These are phyloP conservation scores for Sminthopsis crassicaudata DNA, from an alignment of 2,113 vertebrate species.

Conservation along the genomic window DNA sequence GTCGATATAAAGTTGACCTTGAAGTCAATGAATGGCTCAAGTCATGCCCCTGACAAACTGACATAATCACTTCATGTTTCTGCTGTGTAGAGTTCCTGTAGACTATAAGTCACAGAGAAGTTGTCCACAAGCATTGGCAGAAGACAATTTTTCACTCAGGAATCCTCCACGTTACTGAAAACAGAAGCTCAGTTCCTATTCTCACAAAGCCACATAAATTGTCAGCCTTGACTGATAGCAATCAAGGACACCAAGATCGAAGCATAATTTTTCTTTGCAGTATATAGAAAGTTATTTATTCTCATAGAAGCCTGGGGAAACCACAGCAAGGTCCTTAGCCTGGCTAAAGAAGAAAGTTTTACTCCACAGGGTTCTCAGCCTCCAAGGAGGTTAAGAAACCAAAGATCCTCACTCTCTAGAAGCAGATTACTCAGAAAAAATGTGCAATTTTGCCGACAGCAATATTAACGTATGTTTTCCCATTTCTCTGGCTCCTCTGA, in stretches of 20 bases:
- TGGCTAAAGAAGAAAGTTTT: not conserved
- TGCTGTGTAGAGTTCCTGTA: not conserved
- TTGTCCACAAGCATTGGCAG: not conserved
- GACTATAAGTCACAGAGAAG: not conserved
- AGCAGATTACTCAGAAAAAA: constrained; percentile 58
- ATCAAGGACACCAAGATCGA: not conserved
- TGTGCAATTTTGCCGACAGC: constrained; percentile 65
- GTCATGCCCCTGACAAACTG: not conserved
- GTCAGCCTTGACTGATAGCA: not conserved
- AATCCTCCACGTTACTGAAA: not conserved
- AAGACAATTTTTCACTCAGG: not conserved
- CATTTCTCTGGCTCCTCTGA: constrained; percentile 76
- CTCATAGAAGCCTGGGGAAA: not conserved
- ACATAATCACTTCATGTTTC: not conserved
- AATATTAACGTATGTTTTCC: constrained; percentile 73
- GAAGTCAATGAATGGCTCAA: not conserved
- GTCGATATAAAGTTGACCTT: not conserved
- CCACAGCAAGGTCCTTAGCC: not conserved
- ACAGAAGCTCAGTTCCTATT: not conserved
- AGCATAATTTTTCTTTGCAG: not conserved
- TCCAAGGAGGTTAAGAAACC: constrained; percentile 11
- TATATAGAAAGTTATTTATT: not conserved
- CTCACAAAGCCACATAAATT: not conserved
- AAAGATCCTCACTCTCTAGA: constrained; percentile 55
- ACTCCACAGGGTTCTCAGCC: not conserved